Evolutionary conservation across 2,888 invertebrate genomes (phyloP).

Genomic region (Heliconius ismenius): DNA sequence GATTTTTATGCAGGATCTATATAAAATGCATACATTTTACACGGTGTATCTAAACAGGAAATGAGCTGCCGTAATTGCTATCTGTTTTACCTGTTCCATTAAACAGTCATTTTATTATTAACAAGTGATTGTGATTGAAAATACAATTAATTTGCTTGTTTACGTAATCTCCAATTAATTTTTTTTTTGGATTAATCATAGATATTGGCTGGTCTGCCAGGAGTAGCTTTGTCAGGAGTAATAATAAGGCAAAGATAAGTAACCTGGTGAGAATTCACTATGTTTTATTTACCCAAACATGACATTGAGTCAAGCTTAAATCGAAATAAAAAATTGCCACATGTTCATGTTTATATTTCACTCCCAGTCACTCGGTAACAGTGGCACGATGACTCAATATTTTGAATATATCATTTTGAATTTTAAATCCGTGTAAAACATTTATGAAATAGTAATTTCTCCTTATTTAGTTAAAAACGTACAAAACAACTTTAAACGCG

Average conservation of each 20-base stretch:
- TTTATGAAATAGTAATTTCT: slow-evolving; percentile 3
- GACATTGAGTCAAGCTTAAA: neutral
- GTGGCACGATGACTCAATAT: neutral
- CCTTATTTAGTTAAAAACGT: slow-evolving; percentile 5
- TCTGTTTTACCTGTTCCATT: slow-evolving; percentile 37
- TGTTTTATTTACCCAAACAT: neutral
- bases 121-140: slow-evolving; percentile 31
- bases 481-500: slow-evolving; percentile 14
- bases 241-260: neutral
- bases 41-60: slow-evolving; percentile 35
- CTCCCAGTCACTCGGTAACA: neutral
- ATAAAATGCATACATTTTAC: slow-evolving; percentile 15
- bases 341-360: neutral
- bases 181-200: no score
- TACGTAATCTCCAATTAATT: neutral
- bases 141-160: slow-evolving; percentile 25
- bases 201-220: no score
- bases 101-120: slow-evolving; percentile 33
- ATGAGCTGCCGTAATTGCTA: slow-evolving; percentile 24
- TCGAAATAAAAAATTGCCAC: neutral
- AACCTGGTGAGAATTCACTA: neutral
- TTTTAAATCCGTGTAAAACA: neutral
- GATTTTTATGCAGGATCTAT: slow-evolving; percentile 21
- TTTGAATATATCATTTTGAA: slow-evolving; percentile 3
- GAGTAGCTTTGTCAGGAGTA: no score